Evolutionary conservation across 1,140 invertebrate genomes (phyloP), one percentile per base, ranked within the genome.

Genomic region (Trialeurodes vaporariorum): DNA sequence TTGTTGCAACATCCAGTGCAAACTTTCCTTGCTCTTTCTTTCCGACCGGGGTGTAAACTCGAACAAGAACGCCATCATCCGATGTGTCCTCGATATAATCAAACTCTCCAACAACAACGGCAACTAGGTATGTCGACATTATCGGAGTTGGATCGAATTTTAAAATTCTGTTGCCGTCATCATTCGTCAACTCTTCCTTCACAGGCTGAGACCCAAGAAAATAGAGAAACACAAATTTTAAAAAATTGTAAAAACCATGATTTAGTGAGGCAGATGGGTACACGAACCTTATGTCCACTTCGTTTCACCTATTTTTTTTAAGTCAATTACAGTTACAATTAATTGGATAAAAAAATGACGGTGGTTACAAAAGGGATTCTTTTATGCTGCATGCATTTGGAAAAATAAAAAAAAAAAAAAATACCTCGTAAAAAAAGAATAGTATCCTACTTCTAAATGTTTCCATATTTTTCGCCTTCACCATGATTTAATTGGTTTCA

Each of bases 61-160:
- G 81, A 0, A 98, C 88, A 24, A 89, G 71, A 21, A 95, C 87
- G 13, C 92, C 93, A 80, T 95, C 90, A 21, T 80, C 79, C 0
- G 89, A 89, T 70, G 78, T 86, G 68, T 84, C 86, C 77, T 98
- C 94, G 1, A 98, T 85, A 78, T 87, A 94, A 78, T 98, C 95
- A 78, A 92, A 98, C 78, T 98, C 93, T 25, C 95, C 95, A 9
- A 98, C 87, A 0, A 96, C 89, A 61, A 92, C 86, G 0, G 96
- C 96, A 59, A 98, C 87, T 64, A 98, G 80, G 76, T 98, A 98
- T 0, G 96, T 98, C 0, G 94, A 96, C 96, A 98, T 98, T 67
- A 94, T 86, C 0, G 95, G 94, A 1, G 94, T 93, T 67, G 83
- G 87, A 70, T 91, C 87, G 78, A 96, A 98, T 62, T 83, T 83